A percentile compares a stretch with the other conserved stretches of the same genome.
Conservation (phyloP, 2,113 vertebrate species). For the Larimichthys crocea region DNA sequence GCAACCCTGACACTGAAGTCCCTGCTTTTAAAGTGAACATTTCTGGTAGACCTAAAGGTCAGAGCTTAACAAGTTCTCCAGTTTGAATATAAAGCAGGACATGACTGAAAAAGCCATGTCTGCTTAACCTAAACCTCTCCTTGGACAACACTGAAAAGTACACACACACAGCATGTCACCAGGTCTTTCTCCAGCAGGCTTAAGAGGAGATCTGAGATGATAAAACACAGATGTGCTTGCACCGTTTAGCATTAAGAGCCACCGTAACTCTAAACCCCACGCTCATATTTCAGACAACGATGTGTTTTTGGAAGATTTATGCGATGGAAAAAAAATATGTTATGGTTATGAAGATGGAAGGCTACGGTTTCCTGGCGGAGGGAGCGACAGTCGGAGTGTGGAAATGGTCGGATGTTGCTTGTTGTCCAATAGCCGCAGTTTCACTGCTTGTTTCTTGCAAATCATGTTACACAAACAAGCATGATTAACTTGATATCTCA, state of each 20-base stretch:
- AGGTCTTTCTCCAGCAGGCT: constrained; percentile 31
- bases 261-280: constrained; percentile 35
- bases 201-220: constrained; percentile 58
- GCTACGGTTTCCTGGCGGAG: constrained; percentile 47
- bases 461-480: constrained; percentile 75
- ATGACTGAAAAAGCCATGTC: background rate
- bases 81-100: constrained; percentile 12
- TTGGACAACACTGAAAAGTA: constrained; percentile 23
- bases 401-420: constrained; percentile 60
- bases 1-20: background rate
- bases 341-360: constrained; percentile 57
- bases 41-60: background rate
- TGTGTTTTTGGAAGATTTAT: constrained; percentile 67
- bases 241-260: constrained; percentile 50
- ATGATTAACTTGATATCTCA: constrained; percentile 72
- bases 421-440: constrained; percentile 65
- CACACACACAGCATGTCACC: constrained; percentile 16
- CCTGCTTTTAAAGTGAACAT: constrained; percentile 1
- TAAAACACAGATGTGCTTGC: constrained; percentile 75
- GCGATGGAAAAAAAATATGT: constrained; percentile 64
- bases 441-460: constrained; percentile 65
- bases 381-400: constrained; percentile 44
- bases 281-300: constrained; percentile 56
- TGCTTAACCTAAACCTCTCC: constrained; percentile 5
- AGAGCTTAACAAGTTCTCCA: background rate